phyloP scores from a whole-genome alignment of 2,113 vertebrate genomes.

The Thunnus thynnus region DNA sequence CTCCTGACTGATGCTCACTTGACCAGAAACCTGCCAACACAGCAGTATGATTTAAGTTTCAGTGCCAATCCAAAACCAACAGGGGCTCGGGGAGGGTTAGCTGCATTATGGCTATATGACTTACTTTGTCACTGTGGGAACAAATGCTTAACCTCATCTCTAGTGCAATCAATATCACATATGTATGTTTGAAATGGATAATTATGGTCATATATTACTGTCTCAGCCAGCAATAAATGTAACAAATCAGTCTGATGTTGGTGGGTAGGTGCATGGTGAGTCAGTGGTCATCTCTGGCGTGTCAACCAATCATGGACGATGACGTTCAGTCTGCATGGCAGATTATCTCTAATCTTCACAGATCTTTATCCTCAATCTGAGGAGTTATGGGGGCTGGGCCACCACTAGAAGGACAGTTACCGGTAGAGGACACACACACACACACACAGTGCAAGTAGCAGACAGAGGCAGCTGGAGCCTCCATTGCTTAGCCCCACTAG shows the following conservation, averaged over 20 bases:
- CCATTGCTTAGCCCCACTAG: not conserved
- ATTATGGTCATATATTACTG: not conserved
- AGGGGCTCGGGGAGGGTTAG: conserved; percentile 52
- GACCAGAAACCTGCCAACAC: conserved; percentile 68
- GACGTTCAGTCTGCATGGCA: conserved; percentile 77
- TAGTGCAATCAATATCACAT: not conserved
- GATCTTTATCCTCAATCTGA: conserved; percentile 77
- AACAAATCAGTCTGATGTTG: not conserved
- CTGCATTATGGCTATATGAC: conserved; percentile 61
- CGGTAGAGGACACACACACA: not conserved
- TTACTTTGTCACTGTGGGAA: conserved; percentile 50
- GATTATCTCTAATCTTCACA: conserved; percentile 86
- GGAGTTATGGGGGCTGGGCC: conserved; percentile 66
- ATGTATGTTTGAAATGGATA: not conserved
- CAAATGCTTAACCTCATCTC: not conserved
- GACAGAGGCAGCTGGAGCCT: not conserved
- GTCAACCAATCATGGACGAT: conserved; percentile 69
- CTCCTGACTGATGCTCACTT: conserved; percentile 63
- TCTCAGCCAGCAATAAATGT: not conserved
- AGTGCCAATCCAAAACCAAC: conserved; percentile 57
- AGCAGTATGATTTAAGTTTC: conserved; percentile 67
- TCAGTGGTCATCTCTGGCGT: conserved; percentile 61
- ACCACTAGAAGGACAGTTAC: conserved; percentile 42
- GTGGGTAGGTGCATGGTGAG: conserved; percentile 11
- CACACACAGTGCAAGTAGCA: not conserved